Conservation (phyloP, 2,797 vertebrate species). For the Eleutherodactylus coqui region DNA sequence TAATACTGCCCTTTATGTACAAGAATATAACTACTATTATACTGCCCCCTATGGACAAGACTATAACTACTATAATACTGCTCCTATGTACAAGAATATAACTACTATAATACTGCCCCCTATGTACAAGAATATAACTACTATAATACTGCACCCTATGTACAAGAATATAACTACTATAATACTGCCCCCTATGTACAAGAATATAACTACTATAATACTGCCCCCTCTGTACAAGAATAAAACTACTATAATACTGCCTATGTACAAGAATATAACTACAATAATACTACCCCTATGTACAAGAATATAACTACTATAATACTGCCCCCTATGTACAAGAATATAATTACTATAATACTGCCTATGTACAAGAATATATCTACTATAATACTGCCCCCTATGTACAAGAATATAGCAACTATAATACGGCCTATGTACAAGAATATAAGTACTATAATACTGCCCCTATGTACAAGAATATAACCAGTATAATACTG, state of each 20-base stretch:
- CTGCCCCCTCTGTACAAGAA: background rate
- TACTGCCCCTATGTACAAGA: no score
- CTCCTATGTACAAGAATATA: conserved; percentile 1
- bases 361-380: background rate
- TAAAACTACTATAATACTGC: conserved; percentile 15
- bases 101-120: conserved; percentile 19
- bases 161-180: conserved; percentile 18
- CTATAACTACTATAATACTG: conserved; percentile 10
- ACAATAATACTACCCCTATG: background rate
- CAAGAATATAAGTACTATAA: no score
- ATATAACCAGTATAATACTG: no score
- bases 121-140: conserved; percentile 12
- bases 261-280: conserved; percentile 2
- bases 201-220: conserved; percentile 16
- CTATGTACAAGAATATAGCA: no score
- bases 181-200: conserved; percentile 2
- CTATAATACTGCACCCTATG: background rate
- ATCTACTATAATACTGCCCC: no score
- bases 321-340: conserved; percentile 9
- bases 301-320: conserved; percentile 16
- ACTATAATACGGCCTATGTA: no score
- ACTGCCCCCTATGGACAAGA: background rate
- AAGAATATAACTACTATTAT: conserved; percentile 13
- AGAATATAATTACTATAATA: conserved; percentile 15
- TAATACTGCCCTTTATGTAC: background rate